Percentiles rank a stretch among this genome's conserved stretches.
These are phyloP conservation scores for Monomorium pharaonis DNA, from an alignment of 1,140 invertebrate species.

Conservation along the genomic window DNA sequence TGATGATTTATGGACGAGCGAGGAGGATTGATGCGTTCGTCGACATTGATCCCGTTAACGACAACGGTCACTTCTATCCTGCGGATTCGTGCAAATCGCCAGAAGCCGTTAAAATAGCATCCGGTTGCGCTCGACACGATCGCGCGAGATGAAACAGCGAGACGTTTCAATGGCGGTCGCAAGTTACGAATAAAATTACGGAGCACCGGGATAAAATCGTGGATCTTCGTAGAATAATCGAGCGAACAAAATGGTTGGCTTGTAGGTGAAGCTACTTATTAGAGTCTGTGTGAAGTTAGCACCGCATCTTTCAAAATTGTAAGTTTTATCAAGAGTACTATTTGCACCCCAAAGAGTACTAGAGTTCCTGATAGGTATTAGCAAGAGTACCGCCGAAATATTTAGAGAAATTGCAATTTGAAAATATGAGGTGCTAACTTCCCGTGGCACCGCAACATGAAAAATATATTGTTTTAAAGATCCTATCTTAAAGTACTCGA, in stretches of 20 bases:
- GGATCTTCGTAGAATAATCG: not conserved
- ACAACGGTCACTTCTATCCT: not conserved
- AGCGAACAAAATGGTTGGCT: not conserved
- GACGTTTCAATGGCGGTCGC: constrained; percentile 19
- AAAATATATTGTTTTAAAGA: too few relatives aligned
- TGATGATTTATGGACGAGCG: constrained; percentile 29
- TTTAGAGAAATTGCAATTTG: too few relatives aligned
- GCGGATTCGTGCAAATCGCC: not conserved
- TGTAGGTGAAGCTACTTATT: not conserved
- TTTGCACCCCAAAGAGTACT: too few relatives aligned
- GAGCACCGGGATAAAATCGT: not conserved
- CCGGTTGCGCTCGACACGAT: not conserved
- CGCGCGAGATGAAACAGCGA: constrained; percentile 17
- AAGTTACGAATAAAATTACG: not conserved
- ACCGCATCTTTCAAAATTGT: too few relatives aligned
- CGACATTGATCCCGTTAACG: constrained; percentile 40
- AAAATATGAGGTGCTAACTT: too few relatives aligned
- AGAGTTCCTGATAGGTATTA: too few relatives aligned
- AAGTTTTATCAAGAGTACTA: too few relatives aligned
- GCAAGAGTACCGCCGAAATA: too few relatives aligned
- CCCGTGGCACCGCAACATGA: too few relatives aligned
- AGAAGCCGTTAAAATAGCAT: constrained; percentile 48
- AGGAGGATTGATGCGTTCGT: not conserved
- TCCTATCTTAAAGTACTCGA: too few relatives aligned
- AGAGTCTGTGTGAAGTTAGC: too few relatives aligned